Evolutionary conservation across 2,113 vertebrate genomes (phyloP).

Genomic region (Cyprichromis sp.): DNA sequence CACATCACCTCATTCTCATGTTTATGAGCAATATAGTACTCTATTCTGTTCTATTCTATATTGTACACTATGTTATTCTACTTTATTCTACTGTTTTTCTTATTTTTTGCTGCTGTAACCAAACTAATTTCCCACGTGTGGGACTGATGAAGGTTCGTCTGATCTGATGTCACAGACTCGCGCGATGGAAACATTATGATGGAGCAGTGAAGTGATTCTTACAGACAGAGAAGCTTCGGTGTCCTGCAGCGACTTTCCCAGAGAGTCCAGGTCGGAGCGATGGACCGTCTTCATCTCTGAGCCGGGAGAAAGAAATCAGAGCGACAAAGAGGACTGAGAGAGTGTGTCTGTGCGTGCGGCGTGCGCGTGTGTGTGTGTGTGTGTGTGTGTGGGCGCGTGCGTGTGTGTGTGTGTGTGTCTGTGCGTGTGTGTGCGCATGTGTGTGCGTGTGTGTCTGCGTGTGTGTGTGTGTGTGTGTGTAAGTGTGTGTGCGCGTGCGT

Average conservation of each 20-base stretch:
- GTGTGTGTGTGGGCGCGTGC: too few species aligned
- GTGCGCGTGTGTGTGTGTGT: too few species aligned
- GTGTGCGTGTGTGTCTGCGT: rapidly evolving
- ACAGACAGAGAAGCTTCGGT: constrained; percentile 80
- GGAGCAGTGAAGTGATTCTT: not conserved
- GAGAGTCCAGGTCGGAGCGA: constrained; percentile 71
- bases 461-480: rapidly evolving
- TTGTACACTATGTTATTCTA: not conserved
- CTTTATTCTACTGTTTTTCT: not conserved
- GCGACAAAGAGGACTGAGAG: not conserved
- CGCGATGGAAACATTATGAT: rapidly evolving
- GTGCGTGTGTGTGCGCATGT: too few species aligned
- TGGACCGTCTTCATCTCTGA: constrained; percentile 80
- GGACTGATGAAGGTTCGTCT: not conserved
- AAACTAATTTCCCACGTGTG: not conserved
- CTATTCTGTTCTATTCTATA: rapidly evolving
- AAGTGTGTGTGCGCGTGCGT: rapidly evolving
- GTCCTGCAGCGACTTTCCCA: constrained; percentile 75
- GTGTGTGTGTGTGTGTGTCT: too few species aligned
- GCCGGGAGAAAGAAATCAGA: not conserved
- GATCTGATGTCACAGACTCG: rapidly evolving
- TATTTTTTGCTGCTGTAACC: not conserved
- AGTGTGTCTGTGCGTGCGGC: rapidly evolving
- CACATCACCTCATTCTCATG: not conserved
- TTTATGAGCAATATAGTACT: not conserved